phyloP scores from a whole-genome alignment of 2,888 invertebrate species.

The Chrysotoxum bicinctum region DNA sequence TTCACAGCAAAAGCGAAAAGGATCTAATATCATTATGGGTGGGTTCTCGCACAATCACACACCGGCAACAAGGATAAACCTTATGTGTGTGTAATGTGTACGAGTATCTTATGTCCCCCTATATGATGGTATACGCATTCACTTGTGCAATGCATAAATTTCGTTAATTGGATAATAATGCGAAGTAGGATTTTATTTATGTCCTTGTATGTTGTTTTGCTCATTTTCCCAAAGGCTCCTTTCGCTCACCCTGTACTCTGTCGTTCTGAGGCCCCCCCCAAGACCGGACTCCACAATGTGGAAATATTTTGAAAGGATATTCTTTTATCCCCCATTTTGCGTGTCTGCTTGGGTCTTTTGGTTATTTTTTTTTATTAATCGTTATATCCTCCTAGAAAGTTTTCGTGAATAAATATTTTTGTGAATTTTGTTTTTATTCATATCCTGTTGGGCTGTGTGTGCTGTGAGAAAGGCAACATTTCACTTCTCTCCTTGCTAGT shows the following conservation, averaged over 20 bases:
- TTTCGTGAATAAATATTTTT: slow-evolving; percentile 57
- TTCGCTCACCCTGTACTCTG: slow-evolving; percentile 5
- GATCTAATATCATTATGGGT: slow-evolving; percentile 67
- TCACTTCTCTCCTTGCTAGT: slow-evolving; percentile 37
- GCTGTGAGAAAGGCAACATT: slow-evolving; percentile 47
- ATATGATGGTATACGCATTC: slow-evolving; percentile 50
- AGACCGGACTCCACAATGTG: slow-evolving; percentile 9
- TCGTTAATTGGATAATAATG: slow-evolving; percentile 73
- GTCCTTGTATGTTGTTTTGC: slow-evolving; percentile 62
- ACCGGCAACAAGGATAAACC: slow-evolving; percentile 35
- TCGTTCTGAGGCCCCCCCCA: neutral
- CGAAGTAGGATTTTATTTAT: slow-evolving; percentile 73
- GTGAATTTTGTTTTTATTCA: slow-evolving; percentile 50
- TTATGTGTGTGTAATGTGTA: neutral
- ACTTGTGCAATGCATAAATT: slow-evolving; percentile 72
- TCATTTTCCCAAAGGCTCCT: slow-evolving; percentile 43
- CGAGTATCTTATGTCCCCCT: neutral
- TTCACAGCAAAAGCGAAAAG: slow-evolving; percentile 43
- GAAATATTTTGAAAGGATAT: slow-evolving; percentile 50
- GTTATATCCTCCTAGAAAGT: slow-evolving; percentile 30
- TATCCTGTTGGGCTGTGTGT: slow-evolving; percentile 30
- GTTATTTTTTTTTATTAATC: slow-evolving; percentile 2
- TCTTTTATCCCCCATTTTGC: slow-evolving; percentile 11
- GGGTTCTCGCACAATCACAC: slow-evolving; percentile 29
- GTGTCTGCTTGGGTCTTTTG: slow-evolving; percentile 21